These are phyloP conservation scores for Aldabrachelys gigantea DNA, from an alignment of 2,113 vertebrate genomes.

Conservation along the genomic window DNA sequence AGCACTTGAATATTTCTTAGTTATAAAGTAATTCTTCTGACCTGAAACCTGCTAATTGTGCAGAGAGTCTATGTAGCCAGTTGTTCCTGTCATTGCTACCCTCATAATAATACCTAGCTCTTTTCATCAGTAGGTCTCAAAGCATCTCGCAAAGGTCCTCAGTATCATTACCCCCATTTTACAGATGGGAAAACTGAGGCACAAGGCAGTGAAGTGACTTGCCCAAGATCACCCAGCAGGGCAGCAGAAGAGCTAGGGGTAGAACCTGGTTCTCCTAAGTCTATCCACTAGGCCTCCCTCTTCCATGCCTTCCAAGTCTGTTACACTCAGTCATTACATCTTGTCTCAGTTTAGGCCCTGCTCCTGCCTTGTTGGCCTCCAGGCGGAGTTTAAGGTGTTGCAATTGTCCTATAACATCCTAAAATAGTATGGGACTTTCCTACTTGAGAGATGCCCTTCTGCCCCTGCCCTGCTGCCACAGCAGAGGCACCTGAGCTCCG, in stretches of 20 bases:
- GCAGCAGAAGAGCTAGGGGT: not conserved
- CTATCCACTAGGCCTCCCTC: no score
- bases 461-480: not conserved
- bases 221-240: no score
- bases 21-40: not conserved
- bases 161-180: not conserved
- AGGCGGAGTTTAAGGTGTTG: not conserved
- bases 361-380: not conserved
- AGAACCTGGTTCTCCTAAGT: no score
- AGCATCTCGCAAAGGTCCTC: no score
- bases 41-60: not conserved
- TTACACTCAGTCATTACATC: not conserved
- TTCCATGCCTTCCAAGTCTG: not conserved
- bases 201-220: not conserved
- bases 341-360: not conserved
- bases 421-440: not conserved
- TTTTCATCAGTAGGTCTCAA: not conserved
- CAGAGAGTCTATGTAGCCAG: no score
- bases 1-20: not conserved
- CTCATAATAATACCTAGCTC: not conserved
- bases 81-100: not conserved
- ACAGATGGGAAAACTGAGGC: not conserved
- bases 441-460: not conserved
- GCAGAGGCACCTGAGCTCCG: not conserved
- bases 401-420: not conserved